A percentile compares a stretch with the other conserved stretches of the same genome.
phyloP scores from a whole-genome alignment of 2,888 invertebrate genomes.

The Gryllus longicercus region DNA sequence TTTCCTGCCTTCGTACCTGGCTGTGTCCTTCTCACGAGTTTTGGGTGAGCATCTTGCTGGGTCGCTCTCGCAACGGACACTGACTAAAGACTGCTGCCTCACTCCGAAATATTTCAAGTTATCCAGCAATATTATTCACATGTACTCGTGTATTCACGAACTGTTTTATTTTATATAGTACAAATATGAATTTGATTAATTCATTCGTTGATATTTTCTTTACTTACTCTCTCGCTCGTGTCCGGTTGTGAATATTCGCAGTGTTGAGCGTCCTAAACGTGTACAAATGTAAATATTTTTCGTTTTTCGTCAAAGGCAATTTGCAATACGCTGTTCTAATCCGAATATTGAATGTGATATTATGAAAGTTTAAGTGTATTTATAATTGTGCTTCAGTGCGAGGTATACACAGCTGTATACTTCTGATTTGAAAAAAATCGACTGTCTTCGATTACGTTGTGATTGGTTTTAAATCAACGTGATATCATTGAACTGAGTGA shows the following conservation, averaged over 20 bases:
- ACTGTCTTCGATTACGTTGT: background rate
- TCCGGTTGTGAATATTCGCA: slow-evolving; percentile 8
- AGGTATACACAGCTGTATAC: background rate
- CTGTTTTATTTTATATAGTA: background rate
- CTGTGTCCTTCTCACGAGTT: slow-evolving; percentile 10
- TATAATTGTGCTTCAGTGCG: background rate
- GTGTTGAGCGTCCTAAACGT: background rate
- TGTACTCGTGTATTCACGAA: background rate
- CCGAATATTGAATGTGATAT: background rate
- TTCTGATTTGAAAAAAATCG: background rate
- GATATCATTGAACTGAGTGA: background rate
- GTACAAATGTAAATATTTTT: slow-evolving; percentile 3
- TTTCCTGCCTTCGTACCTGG: slow-evolving; percentile 29
- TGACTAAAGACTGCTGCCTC: background rate
- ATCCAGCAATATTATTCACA: slow-evolving; percentile 3
- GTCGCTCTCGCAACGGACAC: slow-evolving; percentile 9
- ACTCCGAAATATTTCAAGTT: background rate
- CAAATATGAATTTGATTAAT: background rate
- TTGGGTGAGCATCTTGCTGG: slow-evolving; percentile 19
- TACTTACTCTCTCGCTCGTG: background rate
- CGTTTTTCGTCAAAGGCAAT: background rate
- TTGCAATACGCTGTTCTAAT: background rate
- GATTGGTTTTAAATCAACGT: background rate
- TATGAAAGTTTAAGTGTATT: slow-evolving; percentile 17
- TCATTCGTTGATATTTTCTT: background rate